phyloP scores from a whole-genome alignment of 2,113 vertebrate species.

The Glaucidium brasilianum region DNA sequence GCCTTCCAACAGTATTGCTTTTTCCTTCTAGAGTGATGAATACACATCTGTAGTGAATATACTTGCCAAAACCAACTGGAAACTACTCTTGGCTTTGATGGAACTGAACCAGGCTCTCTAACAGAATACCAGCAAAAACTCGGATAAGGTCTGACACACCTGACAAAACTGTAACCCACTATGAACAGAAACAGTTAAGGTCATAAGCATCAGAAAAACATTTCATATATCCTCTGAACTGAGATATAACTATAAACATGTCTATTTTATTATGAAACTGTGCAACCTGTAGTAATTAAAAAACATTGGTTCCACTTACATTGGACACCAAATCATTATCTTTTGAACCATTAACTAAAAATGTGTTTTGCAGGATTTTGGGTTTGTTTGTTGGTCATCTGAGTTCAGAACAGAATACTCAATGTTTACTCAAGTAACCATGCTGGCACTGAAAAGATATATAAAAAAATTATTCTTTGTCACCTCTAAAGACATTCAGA shows the following conservation, averaged over 20 bases:
- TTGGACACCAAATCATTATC: neutral
- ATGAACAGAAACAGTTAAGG: neutral
- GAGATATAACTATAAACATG: neutral
- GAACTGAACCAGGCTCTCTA: neutral
- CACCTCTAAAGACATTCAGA: neutral
- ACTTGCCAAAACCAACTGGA: neutral
- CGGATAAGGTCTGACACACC: neutral
- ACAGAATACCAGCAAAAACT: neutral
- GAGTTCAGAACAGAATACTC: neutral
- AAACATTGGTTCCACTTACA: neutral
- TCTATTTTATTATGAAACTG: neutral
- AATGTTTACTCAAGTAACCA: neutral
- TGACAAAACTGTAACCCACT: neutral
- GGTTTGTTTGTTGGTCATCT: neutral
- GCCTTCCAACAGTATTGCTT: neutral
- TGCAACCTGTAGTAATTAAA: neutral
- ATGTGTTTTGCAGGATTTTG: neutral
- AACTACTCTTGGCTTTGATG: neutral
- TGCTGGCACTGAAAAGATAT: neutral
- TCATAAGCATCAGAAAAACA: neutral
- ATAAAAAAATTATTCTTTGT: neutral
- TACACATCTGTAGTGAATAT: neutral
- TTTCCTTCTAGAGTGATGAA: neutral
- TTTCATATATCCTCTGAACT: neutral
- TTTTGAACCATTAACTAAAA: neutral